Evolutionary conservation across 1,140 invertebrate genomes (phyloP), one percentile per base, ranked within the genome.

Genomic region (Lepidurus packardi): DNA sequence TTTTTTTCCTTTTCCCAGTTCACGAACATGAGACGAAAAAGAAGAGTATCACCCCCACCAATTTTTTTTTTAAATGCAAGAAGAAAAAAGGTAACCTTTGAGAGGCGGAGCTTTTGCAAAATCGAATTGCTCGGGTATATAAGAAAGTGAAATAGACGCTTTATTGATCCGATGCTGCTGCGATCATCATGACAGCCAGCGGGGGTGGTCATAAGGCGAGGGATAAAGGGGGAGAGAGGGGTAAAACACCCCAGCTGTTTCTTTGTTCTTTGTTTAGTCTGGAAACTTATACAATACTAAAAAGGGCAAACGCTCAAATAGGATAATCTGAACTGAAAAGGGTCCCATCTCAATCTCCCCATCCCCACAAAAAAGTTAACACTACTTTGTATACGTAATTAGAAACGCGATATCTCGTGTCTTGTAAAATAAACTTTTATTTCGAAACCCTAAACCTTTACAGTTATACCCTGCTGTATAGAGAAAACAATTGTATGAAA

Each of bases 81-180:
- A 34, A 34, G 34, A 34, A 34, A 34, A 34, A 4, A 34, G 34
- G 34, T 4, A 34, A 34, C 34, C 4, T 34, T 34, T 2, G 3
- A 34, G 3, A 34, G 34, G 34, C 34, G 34, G 34, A 34, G 53
- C 4, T 65, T 5, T 65, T 65, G 53, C n/a, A 1, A 1, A 21
- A 21, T 65, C 53, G 53, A 21, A n/a, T 65, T 65, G 53, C 53
- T 65, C n/a, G 53, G 53, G 53, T 65, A 65, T 21, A 65, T 34
- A 34, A 34, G 8, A 65, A 65, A 65, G 53, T 13, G 53, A 65
- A 65, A 65, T 5, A 21, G 21, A 13, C 16, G 16, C 16, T 65
- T 65, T 65, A 65, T 65, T 65, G 53, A 65, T 65, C 53, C 53
- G 53, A 65, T 65, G 53, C 53, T 65, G 53, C 53, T 21, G 53